Percentiles rank a stretch among this genome's conserved stretches.
Evolutionary conservation across 2,888 invertebrate genomes (phyloP).

Genomic region (Troilus luridus): DNA sequence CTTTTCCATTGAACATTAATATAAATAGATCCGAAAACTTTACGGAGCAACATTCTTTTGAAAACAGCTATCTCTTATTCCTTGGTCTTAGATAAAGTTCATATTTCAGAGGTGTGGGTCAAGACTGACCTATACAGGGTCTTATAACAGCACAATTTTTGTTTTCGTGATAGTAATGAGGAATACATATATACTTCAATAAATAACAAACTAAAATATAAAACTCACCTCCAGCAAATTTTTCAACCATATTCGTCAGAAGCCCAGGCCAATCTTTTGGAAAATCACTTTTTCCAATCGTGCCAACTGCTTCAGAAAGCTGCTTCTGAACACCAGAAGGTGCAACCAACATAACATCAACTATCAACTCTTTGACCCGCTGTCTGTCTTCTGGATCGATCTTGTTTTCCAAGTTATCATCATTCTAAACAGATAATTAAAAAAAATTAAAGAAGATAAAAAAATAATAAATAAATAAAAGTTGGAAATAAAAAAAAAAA

Average conservation of each 20-base stretch:
- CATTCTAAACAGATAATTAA: slow-evolving; percentile 66
- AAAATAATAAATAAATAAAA: neutral
- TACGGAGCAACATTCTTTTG: no score
- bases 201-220: neutral
- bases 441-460: neutral
- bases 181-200: no score
- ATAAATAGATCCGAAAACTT: no score
- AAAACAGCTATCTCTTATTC: no score
- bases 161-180: no score
- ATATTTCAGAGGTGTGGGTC: no score
- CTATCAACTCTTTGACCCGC: slow-evolving; percentile 87
- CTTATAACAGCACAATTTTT: no score
- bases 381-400: slow-evolving; percentile 85
- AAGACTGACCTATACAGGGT: no score
- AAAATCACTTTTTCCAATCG: slow-evolving; percentile 97
- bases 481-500: no score
- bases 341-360: slow-evolving; percentile 92
- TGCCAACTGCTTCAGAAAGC: slow-evolving; percentile 94
- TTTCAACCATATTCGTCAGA: slow-evolving; percentile 92
- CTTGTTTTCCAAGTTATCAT: slow-evolving; percentile 74
- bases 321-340: slow-evolving; percentile 93
- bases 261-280: slow-evolving; percentile 96
- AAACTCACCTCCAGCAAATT: slow-evolving; percentile 82
- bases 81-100: no score
- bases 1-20: no score